Percentiles rank a stretch among this genome's conserved stretches.
phyloP scores from a whole-genome alignment of 2,797 vertebrate species.

The Pangasius larnaudii region DNA sequence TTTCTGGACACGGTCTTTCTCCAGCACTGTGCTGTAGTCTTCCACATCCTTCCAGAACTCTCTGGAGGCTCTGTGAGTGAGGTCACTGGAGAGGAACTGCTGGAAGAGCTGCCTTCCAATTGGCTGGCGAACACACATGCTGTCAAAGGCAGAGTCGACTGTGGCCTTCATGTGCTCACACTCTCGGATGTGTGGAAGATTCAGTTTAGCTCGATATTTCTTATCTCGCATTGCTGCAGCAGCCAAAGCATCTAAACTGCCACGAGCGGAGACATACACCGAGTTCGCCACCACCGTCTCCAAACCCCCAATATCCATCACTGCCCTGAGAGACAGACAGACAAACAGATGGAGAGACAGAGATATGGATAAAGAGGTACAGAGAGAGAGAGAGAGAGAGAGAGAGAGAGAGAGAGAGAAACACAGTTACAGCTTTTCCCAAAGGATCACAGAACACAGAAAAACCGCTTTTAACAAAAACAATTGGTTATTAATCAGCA shows the following conservation, averaged over 20 bases:
- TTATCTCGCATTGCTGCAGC: conserved; percentile 75
- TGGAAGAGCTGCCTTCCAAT: conserved; percentile 78
- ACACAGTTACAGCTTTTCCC: background rate
- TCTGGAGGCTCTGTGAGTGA: conserved; percentile 61
- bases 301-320: conserved; percentile 79
- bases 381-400: background rate
- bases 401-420: background rate
- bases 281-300: conserved; percentile 83
- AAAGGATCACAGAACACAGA: background rate
- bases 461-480: background rate
- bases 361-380: background rate
- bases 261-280: conserved; percentile 77
- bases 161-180: conserved; percentile 74
- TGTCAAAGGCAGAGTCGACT: conserved; percentile 68
- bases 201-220: conserved; percentile 75
- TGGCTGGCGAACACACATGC: conserved; percentile 75
- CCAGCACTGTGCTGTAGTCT: conserved; percentile 69
- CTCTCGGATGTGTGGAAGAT: conserved; percentile 76
- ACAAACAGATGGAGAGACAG: background rate
- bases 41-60: conserved; percentile 78
- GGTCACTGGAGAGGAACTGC: conserved; percentile 69
- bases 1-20: conserved; percentile 73
- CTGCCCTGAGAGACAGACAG: conserved; percentile 23
- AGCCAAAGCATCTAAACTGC: conserved; percentile 67
- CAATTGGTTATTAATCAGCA: background rate